Conservation (phyloP, 2,888 invertebrate species). For the Phalera bucephala region DNA sequence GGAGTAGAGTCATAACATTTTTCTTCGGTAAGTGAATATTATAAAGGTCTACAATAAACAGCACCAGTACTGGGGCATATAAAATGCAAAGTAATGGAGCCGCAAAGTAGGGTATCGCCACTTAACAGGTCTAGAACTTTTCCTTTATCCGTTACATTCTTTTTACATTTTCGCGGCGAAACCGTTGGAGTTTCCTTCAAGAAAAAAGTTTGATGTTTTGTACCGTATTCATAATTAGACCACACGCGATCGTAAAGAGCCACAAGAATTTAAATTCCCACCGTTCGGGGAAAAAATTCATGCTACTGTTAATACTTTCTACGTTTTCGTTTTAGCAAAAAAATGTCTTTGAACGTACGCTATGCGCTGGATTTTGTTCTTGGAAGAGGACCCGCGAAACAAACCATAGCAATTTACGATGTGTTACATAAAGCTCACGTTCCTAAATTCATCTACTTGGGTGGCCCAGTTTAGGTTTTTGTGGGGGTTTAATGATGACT, state of each 20-base stretch:
- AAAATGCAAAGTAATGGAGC: slow-evolving; percentile 54
- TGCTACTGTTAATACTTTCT: slow-evolving; percentile 68
- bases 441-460: slow-evolving; percentile 70
- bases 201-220: slow-evolving; percentile 49
- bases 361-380: slow-evolving; percentile 65
- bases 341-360: slow-evolving; percentile 70
- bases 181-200: slow-evolving; percentile 44
- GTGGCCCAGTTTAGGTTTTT: slow-evolving; percentile 75
- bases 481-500: slow-evolving; percentile 65
- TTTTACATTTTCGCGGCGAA: slow-evolving; percentile 56
- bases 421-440: slow-evolving; percentile 71
- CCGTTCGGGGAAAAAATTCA: slow-evolving; percentile 73
- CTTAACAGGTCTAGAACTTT: slow-evolving; percentile 56
- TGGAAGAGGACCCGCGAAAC: slow-evolving; percentile 63
- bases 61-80: slow-evolving; percentile 39
- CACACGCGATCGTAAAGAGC: slow-evolving; percentile 76
- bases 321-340: slow-evolving; percentile 64
- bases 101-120: slow-evolving; percentile 56
- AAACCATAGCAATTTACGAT: slow-evolving; percentile 67
- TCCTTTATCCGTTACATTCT: slow-evolving; percentile 54
- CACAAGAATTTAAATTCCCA: slow-evolving; percentile 74
- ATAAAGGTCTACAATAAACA: slow-evolving; percentile 45
- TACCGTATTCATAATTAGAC: slow-evolving; percentile 75
- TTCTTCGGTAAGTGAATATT: slow-evolving; percentile 35
- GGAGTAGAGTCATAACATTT: slow-evolving; percentile 30